Evolutionary conservation across 2,888 invertebrate genomes (phyloP).

Genomic region (Octodonta nipae): DNA sequence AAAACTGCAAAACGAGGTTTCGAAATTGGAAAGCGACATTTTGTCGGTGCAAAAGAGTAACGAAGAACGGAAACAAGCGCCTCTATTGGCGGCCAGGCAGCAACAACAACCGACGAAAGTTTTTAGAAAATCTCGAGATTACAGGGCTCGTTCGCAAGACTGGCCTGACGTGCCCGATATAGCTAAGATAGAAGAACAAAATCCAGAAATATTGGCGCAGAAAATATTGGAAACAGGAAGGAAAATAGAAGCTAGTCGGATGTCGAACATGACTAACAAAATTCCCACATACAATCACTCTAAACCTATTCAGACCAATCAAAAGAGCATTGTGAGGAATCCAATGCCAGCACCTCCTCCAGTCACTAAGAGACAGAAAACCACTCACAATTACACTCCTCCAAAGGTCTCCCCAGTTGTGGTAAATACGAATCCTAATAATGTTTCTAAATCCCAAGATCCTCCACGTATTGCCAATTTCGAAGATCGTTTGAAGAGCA

Average conservation of each 20-base stretch:
- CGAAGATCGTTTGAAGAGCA: constrained; percentile 77
- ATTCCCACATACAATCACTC: constrained; percentile 7
- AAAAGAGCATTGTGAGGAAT: constrained; percentile 24
- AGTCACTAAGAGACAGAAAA: constrained; percentile 29
- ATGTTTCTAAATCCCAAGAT: constrained; percentile 45
- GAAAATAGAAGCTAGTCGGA: constrained; percentile 75
- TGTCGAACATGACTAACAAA: constrained; percentile 26
- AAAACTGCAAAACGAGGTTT: constrained; percentile 67
- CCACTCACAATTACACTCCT: constrained; percentile 16
- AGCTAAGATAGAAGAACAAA: constrained; percentile 82
- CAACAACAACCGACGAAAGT: constrained; percentile 27
- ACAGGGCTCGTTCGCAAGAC: constrained; percentile 70
- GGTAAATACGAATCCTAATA: constrained; percentile 6
- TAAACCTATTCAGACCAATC: constrained; percentile 11
- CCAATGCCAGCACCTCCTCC: constrained; percentile 31
- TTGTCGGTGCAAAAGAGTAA: constrained; percentile 57
- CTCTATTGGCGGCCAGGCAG: constrained; percentile 23
- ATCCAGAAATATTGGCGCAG: constrained; percentile 77
- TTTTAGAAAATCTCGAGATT: constrained; percentile 53
- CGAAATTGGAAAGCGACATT: constrained; percentile 67
- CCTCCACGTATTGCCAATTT: constrained; percentile 78
- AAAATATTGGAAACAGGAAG: constrained; percentile 81
- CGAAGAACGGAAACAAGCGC: constrained; percentile 46
- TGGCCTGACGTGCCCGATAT: constrained; percentile 86
- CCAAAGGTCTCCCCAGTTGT: constrained; percentile 9